Evolutionary conservation across 2,113 vertebrate genomes (phyloP).

Genomic region (Struthidea cinerea): DNA sequence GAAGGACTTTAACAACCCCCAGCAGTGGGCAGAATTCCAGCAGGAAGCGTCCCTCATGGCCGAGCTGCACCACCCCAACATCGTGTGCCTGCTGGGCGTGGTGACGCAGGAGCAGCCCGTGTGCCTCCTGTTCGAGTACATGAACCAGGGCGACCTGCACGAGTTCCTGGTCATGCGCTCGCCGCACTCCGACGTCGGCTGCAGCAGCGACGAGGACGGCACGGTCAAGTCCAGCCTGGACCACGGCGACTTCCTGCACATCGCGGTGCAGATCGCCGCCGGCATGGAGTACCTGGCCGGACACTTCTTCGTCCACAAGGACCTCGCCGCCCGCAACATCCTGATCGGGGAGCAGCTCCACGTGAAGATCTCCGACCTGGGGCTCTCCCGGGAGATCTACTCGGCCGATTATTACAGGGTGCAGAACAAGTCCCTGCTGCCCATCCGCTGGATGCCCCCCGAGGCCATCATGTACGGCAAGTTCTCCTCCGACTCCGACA

Average conservation of each 20-base stretch:
- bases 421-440: conserved; percentile 89
- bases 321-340: conserved; percentile 93
- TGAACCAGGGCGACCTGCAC: conserved; percentile 92
- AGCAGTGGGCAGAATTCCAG: conserved; percentile 95
- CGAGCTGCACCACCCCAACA: conserved; percentile 91
- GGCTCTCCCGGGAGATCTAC: conserved; percentile 93
- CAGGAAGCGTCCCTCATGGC: conserved; percentile 89
- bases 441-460: conserved; percentile 96
- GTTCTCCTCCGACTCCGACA: conserved; percentile 93
- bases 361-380: conserved; percentile 95
- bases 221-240: conserved; percentile 95
- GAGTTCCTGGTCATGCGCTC: conserved; percentile 99
- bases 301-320: conserved; percentile 93
- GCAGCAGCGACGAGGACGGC: conserved; percentile 96
- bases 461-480: conserved; percentile 95
- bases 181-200: conserved; percentile 92
- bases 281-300: conserved; percentile 96
- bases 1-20: conserved; percentile 87
- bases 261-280: conserved; percentile 90
- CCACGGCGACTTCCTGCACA: conserved; percentile 92
- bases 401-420: conserved; percentile 91
- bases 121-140: conserved; percentile 95
- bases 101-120: conserved; percentile 95
- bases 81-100: conserved; percentile 91
- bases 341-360: conserved; percentile 95